These are phyloP conservation scores for Rhinogobius similis DNA, from an alignment of 2,113 vertebrate genomes.

Conservation along the genomic window DNA sequence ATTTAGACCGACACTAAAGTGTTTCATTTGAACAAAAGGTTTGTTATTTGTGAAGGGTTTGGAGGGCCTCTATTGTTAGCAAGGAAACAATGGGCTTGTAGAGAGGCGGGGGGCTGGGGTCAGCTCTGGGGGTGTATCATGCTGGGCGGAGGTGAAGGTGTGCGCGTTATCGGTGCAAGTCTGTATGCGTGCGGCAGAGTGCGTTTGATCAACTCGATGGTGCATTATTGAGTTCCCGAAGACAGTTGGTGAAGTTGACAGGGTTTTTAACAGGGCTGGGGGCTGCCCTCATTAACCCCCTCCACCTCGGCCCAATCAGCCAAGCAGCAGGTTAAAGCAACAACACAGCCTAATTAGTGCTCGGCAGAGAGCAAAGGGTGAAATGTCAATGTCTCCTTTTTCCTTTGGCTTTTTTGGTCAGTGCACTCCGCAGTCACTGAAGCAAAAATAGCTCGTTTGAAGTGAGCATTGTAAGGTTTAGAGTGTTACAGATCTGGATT, in stretches of 20 bases:
- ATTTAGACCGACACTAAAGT: slow-evolving; percentile 77
- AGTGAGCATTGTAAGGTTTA: slow-evolving; percentile 7
- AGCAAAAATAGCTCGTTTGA: slow-evolving; percentile 23
- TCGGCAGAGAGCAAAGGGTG: slow-evolving; percentile 71
- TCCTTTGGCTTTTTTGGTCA: slow-evolving; percentile 32
- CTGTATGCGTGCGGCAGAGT: slow-evolving; percentile 23
- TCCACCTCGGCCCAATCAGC: slow-evolving; percentile 70
- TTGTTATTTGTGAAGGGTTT: slow-evolving; percentile 60
- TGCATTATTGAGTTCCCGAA: slow-evolving; percentile 62
- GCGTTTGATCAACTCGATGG: slow-evolving; percentile 48
- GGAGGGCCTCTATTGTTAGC: slow-evolving; percentile 79
- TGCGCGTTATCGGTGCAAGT: slow-evolving; percentile 47
- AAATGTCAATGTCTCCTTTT: slow-evolving; percentile 79
- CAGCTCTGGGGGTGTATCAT: slow-evolving; percentile 44
- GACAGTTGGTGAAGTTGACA: slow-evolving; percentile 52
- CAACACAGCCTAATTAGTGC: slow-evolving; percentile 85
- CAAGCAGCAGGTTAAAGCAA: slow-evolving; percentile 82
- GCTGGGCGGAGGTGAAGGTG: slow-evolving; percentile 52
- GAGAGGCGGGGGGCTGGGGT: slow-evolving; percentile 30
- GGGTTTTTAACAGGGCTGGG: slow-evolving; percentile 72
- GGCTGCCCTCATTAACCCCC: slow-evolving; percentile 71
- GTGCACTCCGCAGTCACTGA: slow-evolving; percentile 77
- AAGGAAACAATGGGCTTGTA: slow-evolving; percentile 78
- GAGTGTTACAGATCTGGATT: slow-evolving; percentile 2
- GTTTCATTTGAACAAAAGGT: slow-evolving; percentile 78